Conservation (phyloP, 2,113 vertebrate genomes). For the Eubucco bourcierii region DNA sequence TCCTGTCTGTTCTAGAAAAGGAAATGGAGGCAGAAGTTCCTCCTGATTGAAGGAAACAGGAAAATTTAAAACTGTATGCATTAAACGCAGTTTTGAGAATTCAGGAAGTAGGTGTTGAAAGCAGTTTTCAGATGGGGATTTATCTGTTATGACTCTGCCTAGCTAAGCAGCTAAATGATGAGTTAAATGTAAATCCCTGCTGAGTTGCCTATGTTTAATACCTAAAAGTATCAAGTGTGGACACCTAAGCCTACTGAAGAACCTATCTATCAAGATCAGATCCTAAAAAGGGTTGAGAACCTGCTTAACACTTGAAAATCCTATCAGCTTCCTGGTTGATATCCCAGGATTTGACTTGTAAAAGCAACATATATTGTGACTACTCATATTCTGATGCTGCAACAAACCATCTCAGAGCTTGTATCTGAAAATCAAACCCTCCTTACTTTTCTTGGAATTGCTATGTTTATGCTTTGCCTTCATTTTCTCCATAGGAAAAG, state of each 20-base stretch:
- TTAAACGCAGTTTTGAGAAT: neutral
- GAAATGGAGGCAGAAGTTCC: constrained; percentile 2
- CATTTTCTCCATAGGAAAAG: neutral
- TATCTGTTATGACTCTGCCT: neutral
- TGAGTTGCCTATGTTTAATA: neutral
- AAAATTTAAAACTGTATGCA: neutral
- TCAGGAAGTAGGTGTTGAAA: neutral
- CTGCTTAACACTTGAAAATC: constrained; percentile 3
- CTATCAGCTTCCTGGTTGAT: neutral
- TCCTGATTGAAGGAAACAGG: neutral
- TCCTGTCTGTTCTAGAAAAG: neutral
- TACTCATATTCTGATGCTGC: neutral
- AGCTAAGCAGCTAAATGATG: neutral
- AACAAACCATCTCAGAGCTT: neutral
- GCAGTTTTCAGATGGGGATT: neutral
- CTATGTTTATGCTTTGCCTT: neutral
- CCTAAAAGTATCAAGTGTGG: neutral
- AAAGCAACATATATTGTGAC: constrained; percentile 1
- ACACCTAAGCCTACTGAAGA: neutral
- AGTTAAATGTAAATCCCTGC: neutral
- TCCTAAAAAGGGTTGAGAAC: neutral
- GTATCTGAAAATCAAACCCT: neutral
- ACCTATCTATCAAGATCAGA: constrained; percentile 1
- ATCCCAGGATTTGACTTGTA: constrained; percentile 1
- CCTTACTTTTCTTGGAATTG: neutral